Evolutionary conservation across 2,797 vertebrate genomes (phyloP).

Genomic region (Cygnus olor): DNA sequence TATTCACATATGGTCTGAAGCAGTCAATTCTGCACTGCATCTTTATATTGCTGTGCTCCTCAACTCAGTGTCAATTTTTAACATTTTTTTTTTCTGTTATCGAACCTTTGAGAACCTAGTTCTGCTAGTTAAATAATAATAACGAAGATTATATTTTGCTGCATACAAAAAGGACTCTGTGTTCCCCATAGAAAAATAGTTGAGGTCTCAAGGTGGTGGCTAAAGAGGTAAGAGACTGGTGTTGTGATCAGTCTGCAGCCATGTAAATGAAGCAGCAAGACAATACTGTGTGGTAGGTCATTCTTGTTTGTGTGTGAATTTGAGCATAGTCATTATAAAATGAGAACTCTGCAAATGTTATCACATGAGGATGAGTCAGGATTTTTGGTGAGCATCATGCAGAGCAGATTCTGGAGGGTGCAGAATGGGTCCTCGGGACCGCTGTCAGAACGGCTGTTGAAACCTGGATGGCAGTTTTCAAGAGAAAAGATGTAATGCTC

Average conservation of each 20-base stretch:
- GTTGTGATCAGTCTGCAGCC: neutral
- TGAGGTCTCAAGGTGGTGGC: neutral
- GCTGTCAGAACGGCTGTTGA: neutral
- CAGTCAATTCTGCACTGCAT: neutral
- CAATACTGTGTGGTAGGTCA: neutral
- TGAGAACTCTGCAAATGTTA: neutral
- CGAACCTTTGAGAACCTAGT: neutral
- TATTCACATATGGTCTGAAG: fast-evolving
- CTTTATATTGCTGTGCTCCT: neutral
- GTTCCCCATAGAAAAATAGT: neutral
- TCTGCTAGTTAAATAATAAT: neutral
- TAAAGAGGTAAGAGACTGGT: neutral
- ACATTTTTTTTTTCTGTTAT: neutral
- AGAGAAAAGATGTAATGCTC: neutral
- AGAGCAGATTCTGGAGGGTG: neutral
- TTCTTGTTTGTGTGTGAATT: neutral
- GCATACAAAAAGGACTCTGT: neutral
- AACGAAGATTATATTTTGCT: neutral
- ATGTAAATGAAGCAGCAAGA: neutral
- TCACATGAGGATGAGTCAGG: neutral
- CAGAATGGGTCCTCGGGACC: neutral
- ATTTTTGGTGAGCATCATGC: neutral
- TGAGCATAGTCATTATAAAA: neutral
- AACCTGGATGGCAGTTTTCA: neutral
- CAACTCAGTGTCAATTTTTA: neutral